Base-by-base conservation (phyloP, 2,888 invertebrate genomes). In the Tyria jacobaeae region DNA sequence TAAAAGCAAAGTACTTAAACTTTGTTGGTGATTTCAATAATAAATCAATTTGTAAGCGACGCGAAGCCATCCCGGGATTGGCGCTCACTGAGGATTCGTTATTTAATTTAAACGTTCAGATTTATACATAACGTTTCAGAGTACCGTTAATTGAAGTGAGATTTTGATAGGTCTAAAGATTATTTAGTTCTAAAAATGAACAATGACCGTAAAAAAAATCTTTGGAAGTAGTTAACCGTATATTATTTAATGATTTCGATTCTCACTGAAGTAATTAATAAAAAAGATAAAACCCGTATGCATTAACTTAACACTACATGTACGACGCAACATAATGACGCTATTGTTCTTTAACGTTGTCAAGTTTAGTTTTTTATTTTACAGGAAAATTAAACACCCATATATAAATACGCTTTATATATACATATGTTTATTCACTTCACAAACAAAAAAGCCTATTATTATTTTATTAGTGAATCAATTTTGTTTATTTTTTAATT, bases 11-110 rank as follows among this genome's bases (percentile, higher is more conserved):
- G 68, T 55, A 62, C 48, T 57, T 63, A 64, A 73, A 75, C 58
- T 73, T 71, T 73, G 66, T 64, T 64, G 62, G 60, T 64, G 58
- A 78, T 81, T 81, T 79, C 66, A 81, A 79, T 80, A 81, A 81
- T 81, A 77, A 76, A 77, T 78, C 80, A 80, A 81, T 81, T 78
- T 75, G 70, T 79, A 80, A 73, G 76, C 82, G 71, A 60, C 71
- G 67, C 63, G 49, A 49, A n/a, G 25, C 55, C 31, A 50, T 65
- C 51, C 54, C 35, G 68, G 31, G 62, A 55, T 60, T 52, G 48
- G 15, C 21, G 53, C 64, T 61, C 52, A 37, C 63, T 17, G 34
- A 25, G 64, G 64, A 68, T 68, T 59, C 31, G 69, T 78, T 74
- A 49, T 74, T 77, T 78, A 76, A 76, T 74, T n/a, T 59, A 73